Base-by-base conservation (phyloP, 2,888 invertebrate species). In the Dyspetes luteomarginatus region DNA sequence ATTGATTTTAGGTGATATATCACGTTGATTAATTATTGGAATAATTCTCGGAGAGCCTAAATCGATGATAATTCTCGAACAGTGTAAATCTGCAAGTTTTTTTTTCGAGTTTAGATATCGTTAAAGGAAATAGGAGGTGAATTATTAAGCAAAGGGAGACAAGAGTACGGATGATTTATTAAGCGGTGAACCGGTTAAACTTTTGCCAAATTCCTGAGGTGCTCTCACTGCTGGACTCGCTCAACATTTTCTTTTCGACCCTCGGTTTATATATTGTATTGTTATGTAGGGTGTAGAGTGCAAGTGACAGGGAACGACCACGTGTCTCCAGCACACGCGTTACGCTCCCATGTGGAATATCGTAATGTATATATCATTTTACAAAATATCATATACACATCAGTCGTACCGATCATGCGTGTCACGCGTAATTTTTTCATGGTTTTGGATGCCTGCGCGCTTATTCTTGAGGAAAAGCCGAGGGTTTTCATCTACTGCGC, bases 131-230 rank as follows among this genome's bases (percentile, higher is more conserved):
- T 15, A 30, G 36, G 43, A 36, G 28, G 55, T 55, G n/a, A 28
- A n/a, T n/a, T 28, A 22, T 43, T 45, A n/a, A 69, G 52, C 41
- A 48, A 52, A 60, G 50, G 24, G 30, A 43, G 45, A 12, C 41
- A 58, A 48, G 19, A 19, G 24, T 26, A 28, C 36, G 50, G 60
- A 75, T 75, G 67, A 68, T 60, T 75, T 68, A 68, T n/a, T n/a
- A n/a, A n/a, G n/a, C 60, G 64, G 50, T 15, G 41, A 36, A 41
- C 19, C 75, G 74, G 74, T 74, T 48, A 67, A 58, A 28, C 73
- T 60, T 72, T 65, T 74, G 74, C 50, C 56, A 74, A 30, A 26
- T 26, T 24, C 68, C 60, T 28, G 75, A 75, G 60, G 41, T n/a
- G 30, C 19, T 28, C 41, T 41, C 28, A 45, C 26, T 65, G 74